Percentiles rank a stretch among this genome's conserved stretches.
Conservation (phyloP, 2,797 vertebrate species). For the Neopelma chrysocephalum region DNA sequence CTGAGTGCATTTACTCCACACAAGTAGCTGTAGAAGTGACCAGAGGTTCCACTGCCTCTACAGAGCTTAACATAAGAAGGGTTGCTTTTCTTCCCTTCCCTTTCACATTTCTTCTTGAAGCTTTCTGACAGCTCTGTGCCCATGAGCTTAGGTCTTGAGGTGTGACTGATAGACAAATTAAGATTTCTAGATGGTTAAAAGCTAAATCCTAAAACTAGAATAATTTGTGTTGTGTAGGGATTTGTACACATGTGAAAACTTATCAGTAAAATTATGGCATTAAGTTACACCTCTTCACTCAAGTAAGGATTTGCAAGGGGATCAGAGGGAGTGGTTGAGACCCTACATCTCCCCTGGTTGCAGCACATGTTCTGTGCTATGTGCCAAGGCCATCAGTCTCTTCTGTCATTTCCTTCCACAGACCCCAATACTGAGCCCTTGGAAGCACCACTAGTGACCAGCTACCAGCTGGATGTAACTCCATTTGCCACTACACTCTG, state of each 20-base stretch:
- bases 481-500: background rate
- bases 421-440: background rate
- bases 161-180: background rate
- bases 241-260: background rate
- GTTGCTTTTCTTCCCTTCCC: background rate
- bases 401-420: background rate
- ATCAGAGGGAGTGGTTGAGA: background rate
- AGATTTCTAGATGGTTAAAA: background rate
- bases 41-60: background rate
- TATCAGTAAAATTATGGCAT: background rate
- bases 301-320: background rate
- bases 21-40: background rate
- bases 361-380: fast-evolving
- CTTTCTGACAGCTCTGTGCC: background rate
- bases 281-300: background rate
- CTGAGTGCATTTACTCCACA: background rate
- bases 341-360: background rate
- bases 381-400: background rate
- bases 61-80: background rate
- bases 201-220: background rate
- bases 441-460: background rate
- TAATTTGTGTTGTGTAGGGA: background rate
- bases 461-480: background rate
- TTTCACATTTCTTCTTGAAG: background rate
- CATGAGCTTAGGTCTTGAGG: background rate